Conservation (phyloP, 2,888 invertebrate genomes). For the Coelinius sp. region DNA sequence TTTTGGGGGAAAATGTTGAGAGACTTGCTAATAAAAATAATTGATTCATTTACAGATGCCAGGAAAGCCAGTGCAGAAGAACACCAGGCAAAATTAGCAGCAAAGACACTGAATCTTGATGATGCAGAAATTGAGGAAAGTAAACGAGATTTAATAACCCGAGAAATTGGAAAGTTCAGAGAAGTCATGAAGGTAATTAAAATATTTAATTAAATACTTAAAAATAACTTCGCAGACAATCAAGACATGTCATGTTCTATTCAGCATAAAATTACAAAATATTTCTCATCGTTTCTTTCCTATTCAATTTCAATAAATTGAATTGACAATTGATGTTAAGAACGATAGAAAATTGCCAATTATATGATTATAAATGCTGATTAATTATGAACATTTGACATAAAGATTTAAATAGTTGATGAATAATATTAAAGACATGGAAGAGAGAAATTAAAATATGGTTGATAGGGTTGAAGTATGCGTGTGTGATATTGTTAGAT, state of each 20-base stretch:
- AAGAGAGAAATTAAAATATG: constrained; percentile 38
- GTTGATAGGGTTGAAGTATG: constrained; percentile 52
- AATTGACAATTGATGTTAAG: constrained; percentile 12
- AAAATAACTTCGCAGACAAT: constrained; percentile 3
- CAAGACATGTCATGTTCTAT: not conserved
- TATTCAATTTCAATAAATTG: not conserved
- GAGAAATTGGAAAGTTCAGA: constrained; percentile 97
- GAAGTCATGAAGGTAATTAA: constrained; percentile 92
- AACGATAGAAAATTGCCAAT: not conserved
- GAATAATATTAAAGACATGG: constrained; percentile 48
- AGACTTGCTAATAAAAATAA: too few relatives aligned
- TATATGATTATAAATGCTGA: not conserved
- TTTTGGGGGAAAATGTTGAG: too few relatives aligned
- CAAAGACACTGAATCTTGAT: constrained; percentile 74
- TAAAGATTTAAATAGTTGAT: constrained; percentile 44
- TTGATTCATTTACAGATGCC: constrained; percentile 27
- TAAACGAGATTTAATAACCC: constrained; percentile 94
- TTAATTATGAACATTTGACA: not conserved
- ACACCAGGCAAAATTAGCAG: constrained; percentile 69
- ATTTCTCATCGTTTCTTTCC: constrained; percentile 15
- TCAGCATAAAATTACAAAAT: not conserved
- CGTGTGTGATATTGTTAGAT: constrained; percentile 63
- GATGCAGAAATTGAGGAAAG: constrained; percentile 96
- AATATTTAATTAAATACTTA: constrained; percentile 7
- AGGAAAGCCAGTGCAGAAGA: constrained; percentile 72